Base-by-base conservation (phyloP, 2,113 vertebrate genomes). In the Sporophila hypoxantha region DNA sequence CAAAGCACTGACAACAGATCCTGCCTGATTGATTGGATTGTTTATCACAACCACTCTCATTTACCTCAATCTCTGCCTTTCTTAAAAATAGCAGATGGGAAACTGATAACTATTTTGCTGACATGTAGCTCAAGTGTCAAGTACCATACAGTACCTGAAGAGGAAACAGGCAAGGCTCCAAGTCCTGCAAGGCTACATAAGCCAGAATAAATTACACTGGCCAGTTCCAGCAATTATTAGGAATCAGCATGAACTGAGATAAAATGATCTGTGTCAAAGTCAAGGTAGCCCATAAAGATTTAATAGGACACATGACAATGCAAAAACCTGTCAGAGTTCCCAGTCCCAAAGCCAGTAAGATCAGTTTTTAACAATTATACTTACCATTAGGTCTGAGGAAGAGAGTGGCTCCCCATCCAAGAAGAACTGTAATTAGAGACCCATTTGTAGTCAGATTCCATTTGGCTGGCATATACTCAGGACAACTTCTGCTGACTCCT, bases 371-470 rank as follows among this genome's bases (percentile, higher is more conserved):
- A 50, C 19, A 36, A 39, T 3, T 41, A 23, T 39, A 97, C 98
- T 97, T 85, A 99, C 99, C 86, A 97, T 96, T 37, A 98, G 79
- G 93, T 99, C 98, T 4, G 96, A 97, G 22, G 95, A 96, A 32
- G 98, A 98, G 60, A 99, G 95, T 11, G 80, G 78, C 52, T 93
- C 65, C 12, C 98, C 98, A 65, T 99, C 97, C 67, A 99, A 97
- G 76, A 97, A 95, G 75, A 99, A 96, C 99, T 99, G 96, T 67
- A 92, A 91, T 94, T 88, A 96, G 62, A 92, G 85, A 39, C 50
- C 42, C 89, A 93, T 85, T 42, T 66, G 79, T 74, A 76, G 41
- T 88, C 70, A 93, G 89, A 88, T 89, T 90, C 75, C 70, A 86
- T 80, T 84, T 90, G 59, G 55, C 46, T 88, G 88, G 84, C 70